A percentile compares a stretch with the other conserved stretches of the same genome.
Evolutionary conservation across 2,888 invertebrate species (phyloP).

Genomic region (Lottia gigantea): DNA sequence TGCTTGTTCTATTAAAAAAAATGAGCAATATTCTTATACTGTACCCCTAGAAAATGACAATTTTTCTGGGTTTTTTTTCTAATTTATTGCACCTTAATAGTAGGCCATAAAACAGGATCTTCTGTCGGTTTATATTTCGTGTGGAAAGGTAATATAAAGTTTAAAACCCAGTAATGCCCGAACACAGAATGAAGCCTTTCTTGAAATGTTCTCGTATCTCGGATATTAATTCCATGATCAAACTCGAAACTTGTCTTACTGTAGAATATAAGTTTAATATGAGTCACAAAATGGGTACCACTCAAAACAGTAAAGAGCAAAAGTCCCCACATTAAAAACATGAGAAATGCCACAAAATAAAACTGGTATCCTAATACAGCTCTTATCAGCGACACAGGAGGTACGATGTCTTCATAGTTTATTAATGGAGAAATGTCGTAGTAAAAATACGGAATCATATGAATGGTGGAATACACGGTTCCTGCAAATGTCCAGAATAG

Average conservation of each 20-base stretch:
- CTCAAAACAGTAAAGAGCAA: constrained; percentile 40
- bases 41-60: too few relatives aligned
- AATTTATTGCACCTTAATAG: constrained; percentile 17
- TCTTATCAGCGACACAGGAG: constrained; percentile 43
- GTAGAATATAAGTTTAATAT: constrained; percentile 30
- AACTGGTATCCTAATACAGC: constrained; percentile 38
- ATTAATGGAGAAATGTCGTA: constrained; percentile 27
- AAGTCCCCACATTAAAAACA: constrained; percentile 46
- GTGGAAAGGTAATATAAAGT: constrained; percentile 55
- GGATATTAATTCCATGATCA: constrained; percentile 45
- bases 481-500: constrained; percentile 51
- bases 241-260: constrained; percentile 56
- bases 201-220: constrained; percentile 32
- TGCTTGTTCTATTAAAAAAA: too few relatives aligned
- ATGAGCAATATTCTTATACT: too few relatives aligned
- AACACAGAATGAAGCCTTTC: constrained; percentile 49
- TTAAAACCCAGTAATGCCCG: constrained; percentile 54
- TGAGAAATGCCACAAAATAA: constrained; percentile 31
- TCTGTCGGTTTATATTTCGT: constrained; percentile 41
- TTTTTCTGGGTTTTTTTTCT: too few relatives aligned
- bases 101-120: constrained; percentile 52
- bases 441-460: constrained; percentile 33
- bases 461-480: constrained; percentile 40
- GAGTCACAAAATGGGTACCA: constrained; percentile 39
- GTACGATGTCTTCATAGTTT: constrained; percentile 42